Evolutionary conservation across 2,113 vertebrate genomes (phyloP).

Genomic region (Clarias macrocephalus): DNA sequence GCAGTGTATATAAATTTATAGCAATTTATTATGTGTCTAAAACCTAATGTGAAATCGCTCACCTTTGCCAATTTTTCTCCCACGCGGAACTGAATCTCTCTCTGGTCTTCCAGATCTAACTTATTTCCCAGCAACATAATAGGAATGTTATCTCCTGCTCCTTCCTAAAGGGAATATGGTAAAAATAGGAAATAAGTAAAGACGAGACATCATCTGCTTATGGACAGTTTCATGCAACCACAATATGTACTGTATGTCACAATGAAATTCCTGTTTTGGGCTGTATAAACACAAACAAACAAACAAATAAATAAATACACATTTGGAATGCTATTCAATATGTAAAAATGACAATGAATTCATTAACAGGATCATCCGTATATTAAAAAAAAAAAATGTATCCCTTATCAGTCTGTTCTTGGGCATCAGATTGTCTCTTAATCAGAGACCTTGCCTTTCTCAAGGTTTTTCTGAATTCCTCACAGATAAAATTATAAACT

Average conservation of each 20-base stretch:
- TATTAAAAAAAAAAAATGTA: no score
- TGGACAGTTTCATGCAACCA: not conserved
- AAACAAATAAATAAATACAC: not conserved
- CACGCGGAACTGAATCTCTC: constrained; percentile 75
- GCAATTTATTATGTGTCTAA: no score
- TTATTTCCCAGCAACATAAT: constrained; percentile 90
- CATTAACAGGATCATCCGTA: not conserved
- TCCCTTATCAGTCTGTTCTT: not conserved
- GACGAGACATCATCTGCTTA: not conserved
- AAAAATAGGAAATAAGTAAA: not conserved
- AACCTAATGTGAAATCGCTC: constrained; percentile 27
- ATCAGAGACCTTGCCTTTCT: not conserved
- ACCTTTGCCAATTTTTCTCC: constrained; percentile 88
- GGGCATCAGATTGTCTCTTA: not conserved
- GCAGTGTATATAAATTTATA: no score
- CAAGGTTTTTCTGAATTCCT: not conserved
- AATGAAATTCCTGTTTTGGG: not conserved
- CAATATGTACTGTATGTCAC: not conserved
- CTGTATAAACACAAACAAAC: not conserved
- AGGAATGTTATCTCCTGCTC: constrained; percentile 79
- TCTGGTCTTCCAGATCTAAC: constrained; percentile 80
- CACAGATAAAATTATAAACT: not conserved
- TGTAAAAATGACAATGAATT: not conserved
- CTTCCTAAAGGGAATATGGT: constrained; percentile 72
- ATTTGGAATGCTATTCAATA: not conserved